These are phyloP conservation scores for Cosmopolites sordidus DNA, from an alignment of 2,888 invertebrate genomes.

Conservation along the genomic window DNA sequence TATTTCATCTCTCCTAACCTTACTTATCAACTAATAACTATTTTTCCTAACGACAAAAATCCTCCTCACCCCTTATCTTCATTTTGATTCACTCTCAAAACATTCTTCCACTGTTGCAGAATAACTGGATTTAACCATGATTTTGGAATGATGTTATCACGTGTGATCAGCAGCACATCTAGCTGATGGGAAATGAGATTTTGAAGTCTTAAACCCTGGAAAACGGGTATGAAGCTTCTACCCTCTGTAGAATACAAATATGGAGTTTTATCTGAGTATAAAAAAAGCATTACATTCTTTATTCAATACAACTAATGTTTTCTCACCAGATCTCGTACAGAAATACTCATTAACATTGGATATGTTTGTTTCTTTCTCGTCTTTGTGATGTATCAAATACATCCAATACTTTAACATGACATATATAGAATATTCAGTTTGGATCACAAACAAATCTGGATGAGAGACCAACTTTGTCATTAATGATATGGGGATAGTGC, in stretches of 20 bases:
- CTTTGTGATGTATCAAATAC: constrained; percentile 53
- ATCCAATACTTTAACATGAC: constrained; percentile 68
- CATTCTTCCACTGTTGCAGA: constrained; percentile 64
- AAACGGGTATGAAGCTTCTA: constrained; percentile 56
- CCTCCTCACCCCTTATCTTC: constrained; percentile 67
- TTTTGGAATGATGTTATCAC: constrained; percentile 66
- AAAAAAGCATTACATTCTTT: neutral
- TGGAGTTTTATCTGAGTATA: constrained; percentile 47
- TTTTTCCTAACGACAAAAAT: neutral
- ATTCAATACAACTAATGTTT: too few species aligned
- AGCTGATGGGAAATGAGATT: constrained; percentile 66
- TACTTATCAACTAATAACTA: neutral
- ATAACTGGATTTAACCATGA: constrained; percentile 63
- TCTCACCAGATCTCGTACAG: constrained; percentile 45
- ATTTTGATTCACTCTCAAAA: constrained; percentile 65
- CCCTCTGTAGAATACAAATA: constrained; percentile 61
- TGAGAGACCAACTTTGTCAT: constrained; percentile 62
- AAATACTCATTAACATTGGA: constrained; percentile 47
- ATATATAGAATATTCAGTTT: constrained; percentile 74
- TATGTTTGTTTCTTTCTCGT: constrained; percentile 33
- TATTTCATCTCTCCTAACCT: too few species aligned
- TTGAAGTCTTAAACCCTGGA: constrained; percentile 61
- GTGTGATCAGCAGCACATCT: constrained; percentile 63
- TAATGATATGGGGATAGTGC: constrained; percentile 60
- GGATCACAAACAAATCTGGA: constrained; percentile 67